These are phyloP conservation scores for Anthopleura xanthogrammica DNA, from an alignment of 92 coral and sea anemone species.

Conservation along the genomic window DNA sequence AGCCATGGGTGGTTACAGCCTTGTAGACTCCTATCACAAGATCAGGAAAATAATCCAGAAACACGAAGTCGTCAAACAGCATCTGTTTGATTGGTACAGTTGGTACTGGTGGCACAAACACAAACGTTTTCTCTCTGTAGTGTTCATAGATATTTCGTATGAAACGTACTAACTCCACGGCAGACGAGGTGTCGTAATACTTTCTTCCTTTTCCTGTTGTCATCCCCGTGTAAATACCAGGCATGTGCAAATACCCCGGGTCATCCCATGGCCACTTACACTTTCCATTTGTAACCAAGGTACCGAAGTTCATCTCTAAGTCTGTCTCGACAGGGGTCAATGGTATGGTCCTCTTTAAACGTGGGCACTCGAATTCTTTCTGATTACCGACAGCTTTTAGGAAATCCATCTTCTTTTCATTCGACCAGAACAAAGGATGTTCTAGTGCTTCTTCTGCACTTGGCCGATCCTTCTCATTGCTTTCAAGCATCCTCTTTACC, in stretches of 20 bases:
- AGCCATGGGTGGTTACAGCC: too few species aligned
- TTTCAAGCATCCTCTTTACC: slow-evolving; percentile 10
- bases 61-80: too few species aligned
- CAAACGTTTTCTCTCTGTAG: too few species aligned
- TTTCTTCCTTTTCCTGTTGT: not conserved
- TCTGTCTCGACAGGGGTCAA: not conserved
- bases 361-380: not conserved
- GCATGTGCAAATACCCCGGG: not conserved
- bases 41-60: too few species aligned
- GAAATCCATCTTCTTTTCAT: slow-evolving; percentile 20
- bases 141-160: too few species aligned
- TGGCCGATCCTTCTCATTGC: slow-evolving; percentile 8
- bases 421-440: slow-evolving; percentile 52
- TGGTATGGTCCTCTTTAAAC: not conserved
- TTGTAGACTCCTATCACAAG: too few species aligned
- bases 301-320: not conserved
- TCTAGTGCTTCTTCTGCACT: slow-evolving; percentile 6
- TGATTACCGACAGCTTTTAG: not conserved
- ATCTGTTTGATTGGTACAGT: too few species aligned
- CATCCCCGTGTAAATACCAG: not conserved
- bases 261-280: not conserved
- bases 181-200: too few species aligned
- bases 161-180: too few species aligned
- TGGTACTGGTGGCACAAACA: too few species aligned
- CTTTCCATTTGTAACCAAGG: not conserved